These are phyloP conservation scores for Oconnorella tubifera DNA, from an alignment of 2,888 invertebrate species.

Conservation along the genomic window DNA sequence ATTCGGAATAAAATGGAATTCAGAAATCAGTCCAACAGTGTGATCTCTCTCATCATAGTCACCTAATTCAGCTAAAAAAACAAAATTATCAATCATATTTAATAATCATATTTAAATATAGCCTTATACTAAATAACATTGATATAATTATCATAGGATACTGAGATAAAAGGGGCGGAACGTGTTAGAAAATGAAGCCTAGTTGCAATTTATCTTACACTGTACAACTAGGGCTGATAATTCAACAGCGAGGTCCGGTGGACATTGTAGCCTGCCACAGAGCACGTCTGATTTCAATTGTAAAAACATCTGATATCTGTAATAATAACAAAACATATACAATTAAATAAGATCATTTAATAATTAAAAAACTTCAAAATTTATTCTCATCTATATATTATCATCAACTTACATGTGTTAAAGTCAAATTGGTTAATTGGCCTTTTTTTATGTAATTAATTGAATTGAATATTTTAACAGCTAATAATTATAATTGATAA, in stretches of 20 bases:
- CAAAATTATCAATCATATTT: background rate
- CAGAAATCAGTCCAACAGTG: conserved; percentile 93
- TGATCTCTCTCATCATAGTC: conserved; percentile 90
- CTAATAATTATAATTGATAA: no score
- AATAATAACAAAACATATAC: no score
- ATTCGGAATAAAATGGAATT: conserved; percentile 91
- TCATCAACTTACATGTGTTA: no score
- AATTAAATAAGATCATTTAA: no score
- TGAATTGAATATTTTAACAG: no score
- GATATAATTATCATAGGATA: background rate
- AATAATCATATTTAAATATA: background rate
- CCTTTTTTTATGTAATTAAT: no score
- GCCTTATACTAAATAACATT: background rate
- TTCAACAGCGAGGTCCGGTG: conserved; percentile 80
- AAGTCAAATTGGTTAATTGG: no score
- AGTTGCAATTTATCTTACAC: no score
- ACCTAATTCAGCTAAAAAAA: conserved; percentile 79
- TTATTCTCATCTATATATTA: no score
- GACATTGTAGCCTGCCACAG: conserved; percentile 83
- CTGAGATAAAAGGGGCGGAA: background rate
- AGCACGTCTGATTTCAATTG: conserved; percentile 67
- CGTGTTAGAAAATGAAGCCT: background rate
- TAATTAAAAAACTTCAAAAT: no score
- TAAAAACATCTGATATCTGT: conserved; percentile 22
- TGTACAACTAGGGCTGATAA: conserved; percentile 87